Conservation (phyloP, 2,888 invertebrate species). For the Imbricaverruca yamaguchii region DNA sequence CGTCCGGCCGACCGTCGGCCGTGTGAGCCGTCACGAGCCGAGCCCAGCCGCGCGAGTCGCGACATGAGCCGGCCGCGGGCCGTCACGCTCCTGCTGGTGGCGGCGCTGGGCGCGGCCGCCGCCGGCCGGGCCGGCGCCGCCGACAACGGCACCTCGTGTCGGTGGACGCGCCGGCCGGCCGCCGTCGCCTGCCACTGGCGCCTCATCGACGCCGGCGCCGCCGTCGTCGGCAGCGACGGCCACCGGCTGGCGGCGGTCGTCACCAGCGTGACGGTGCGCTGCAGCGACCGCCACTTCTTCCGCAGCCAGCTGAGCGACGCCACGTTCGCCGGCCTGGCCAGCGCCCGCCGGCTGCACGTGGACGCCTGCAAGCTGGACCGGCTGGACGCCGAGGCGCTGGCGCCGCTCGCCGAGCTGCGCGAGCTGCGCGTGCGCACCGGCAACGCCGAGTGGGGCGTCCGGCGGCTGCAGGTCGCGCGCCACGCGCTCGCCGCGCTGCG, state of each 20-base stretch:
- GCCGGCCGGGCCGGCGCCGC: not conserved
- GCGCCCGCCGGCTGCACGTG: conserved; percentile 27
- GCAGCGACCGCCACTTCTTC: conserved; percentile 70
- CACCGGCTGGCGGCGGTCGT: not conserved
- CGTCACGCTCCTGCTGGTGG: conserved; percentile 27
- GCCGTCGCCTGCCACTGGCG: conserved; percentile 10
- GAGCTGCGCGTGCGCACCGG: conserved; percentile 73
- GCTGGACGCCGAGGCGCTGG: conserved; percentile 57
- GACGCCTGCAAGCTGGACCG: conserved; percentile 31
- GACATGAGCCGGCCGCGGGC: not conserved
- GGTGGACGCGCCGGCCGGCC: not conserved
- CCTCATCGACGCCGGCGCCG: not conserved
- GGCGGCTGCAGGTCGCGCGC: conserved; percentile 65
- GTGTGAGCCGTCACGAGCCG: not conserved
- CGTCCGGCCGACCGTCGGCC: not conserved
- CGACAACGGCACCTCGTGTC: not conserved
- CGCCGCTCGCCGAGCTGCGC: conserved; percentile 65
- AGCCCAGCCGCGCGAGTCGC: not conserved
- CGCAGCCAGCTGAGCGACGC: conserved; percentile 53
- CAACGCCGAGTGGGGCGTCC: conserved; percentile 74
- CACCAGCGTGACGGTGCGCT: conserved; percentile 42
- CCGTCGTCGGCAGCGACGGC: not conserved
- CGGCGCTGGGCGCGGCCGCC: conserved; percentile 27
- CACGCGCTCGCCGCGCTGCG: conserved; percentile 53
- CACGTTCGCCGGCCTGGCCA: conserved; percentile 38